Evolutionary conservation across 1,140 invertebrate species (phyloP).

Genomic region (Andrena cerasifolii): DNA sequence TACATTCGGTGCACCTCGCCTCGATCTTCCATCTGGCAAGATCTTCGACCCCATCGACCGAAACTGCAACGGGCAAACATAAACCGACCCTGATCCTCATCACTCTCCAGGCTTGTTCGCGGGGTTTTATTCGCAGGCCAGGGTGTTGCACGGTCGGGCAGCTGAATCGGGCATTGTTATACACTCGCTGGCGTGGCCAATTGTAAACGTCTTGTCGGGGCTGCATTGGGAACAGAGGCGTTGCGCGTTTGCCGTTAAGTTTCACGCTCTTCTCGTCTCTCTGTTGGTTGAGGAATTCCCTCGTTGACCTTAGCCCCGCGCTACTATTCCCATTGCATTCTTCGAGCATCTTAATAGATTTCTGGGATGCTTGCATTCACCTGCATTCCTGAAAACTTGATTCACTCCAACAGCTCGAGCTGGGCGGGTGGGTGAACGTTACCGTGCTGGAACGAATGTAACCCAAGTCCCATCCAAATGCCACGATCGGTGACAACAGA

Average conservation of each 20-base stretch:
- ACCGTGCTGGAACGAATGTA: too few relatives aligned
- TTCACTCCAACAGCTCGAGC: too few relatives aligned
- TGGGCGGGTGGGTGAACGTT: too few relatives aligned
- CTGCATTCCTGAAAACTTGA: too few relatives aligned
- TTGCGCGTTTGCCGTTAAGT: background rate
- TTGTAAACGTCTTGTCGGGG: constrained; percentile 61
- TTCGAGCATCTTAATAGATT: background rate
- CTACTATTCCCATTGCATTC: background rate
- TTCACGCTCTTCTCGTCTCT: background rate
- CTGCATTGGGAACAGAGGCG: constrained; percentile 34
- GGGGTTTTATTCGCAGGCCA: constrained; percentile 59
- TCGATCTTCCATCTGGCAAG: constrained; percentile 10
- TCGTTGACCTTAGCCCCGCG: background rate
- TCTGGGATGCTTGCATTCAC: too few relatives aligned
- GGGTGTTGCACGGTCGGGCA: constrained; percentile 42
- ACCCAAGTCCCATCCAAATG: too few relatives aligned
- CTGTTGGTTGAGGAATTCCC: constrained; percentile 6
- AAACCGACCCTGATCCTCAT: constrained; percentile 59
- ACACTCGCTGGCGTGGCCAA: constrained; percentile 28
- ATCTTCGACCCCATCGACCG: constrained; percentile 31
- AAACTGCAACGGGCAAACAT: constrained; percentile 53
- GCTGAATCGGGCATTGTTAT: constrained; percentile 66
- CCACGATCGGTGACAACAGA: too few relatives aligned
- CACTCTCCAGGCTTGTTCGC: constrained; percentile 36
- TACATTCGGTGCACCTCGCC: constrained; percentile 15